Evolutionary conservation across 2,888 invertebrate genomes (phyloP), one percentile per base, ranked within the genome.

Genomic region (Mythimna vitellina): DNA sequence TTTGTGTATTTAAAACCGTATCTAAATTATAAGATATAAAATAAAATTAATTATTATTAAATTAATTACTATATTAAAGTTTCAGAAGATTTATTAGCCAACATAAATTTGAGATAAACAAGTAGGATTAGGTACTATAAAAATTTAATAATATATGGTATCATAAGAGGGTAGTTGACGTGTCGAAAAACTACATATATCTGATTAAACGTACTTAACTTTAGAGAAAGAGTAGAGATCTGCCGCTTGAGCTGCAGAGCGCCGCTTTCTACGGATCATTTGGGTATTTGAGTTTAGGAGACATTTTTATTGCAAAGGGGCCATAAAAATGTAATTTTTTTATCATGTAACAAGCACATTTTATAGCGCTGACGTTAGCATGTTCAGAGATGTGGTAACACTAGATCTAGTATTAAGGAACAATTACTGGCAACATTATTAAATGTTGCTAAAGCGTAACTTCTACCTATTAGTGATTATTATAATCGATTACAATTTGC

Each of bases 41-140:
- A 69, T 80, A 84, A 68, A 72, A 80, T 84, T 70, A 75, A 82
- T 78, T 63, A 77, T 60, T 57, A 49, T 85, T 73, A 86, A 77
- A 74, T 78, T 88, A 83, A 82, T 88, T 90, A 89, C 87, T 90
- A 90, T 92, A 92, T 92, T 91, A 91, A 93, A 89, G 89, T 94
- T 94, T 94, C 93, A 92, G 91, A 94, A 92, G 87, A 93, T 94
- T 93, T 94, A 94, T 93, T 94, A 95, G 93, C 90, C 92, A 92
- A 93, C 92, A 90, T 93, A 91, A 91, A 91, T 91, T 92, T 89
- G 90, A 89, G 83, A 84, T 94, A 94, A 92, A 91, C 87, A 86
- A 87, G 92, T 95, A 94, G 93, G 90, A 86, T 91, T 91, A 60
- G 60, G 60, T 60, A 92, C 87, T 89, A 88, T 89, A 86, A 85